These are phyloP conservation scores for Smutsia gigantea DNA, from an alignment of 2,797 vertebrate species.

Conservation along the genomic window DNA sequence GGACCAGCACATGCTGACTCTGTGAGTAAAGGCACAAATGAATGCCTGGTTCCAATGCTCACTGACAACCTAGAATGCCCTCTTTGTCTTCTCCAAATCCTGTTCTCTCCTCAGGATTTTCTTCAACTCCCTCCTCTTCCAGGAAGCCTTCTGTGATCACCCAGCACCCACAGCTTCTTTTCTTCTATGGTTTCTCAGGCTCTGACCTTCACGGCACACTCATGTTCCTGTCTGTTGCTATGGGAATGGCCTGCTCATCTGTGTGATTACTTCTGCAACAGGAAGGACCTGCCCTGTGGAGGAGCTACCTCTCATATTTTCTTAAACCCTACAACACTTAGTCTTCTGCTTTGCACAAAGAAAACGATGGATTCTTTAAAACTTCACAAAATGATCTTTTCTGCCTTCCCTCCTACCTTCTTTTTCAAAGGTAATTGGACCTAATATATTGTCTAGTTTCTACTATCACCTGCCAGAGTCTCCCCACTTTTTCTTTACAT, in stretches of 20 bases:
- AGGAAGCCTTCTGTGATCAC: neutral
- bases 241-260: neutral
- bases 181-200: neutral
- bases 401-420: neutral
- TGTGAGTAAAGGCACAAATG: neutral
- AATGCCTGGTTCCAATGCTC: neutral
- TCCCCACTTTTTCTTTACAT: neutral
- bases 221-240: neutral
- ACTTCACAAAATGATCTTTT: neutral
- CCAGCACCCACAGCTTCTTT: accelerated
- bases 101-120: neutral
- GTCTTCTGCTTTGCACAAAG: neutral
- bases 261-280: neutral
- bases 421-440: neutral
- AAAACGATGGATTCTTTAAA: neutral
- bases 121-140: neutral
- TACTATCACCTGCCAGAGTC: neutral
- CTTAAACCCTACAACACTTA: neutral
- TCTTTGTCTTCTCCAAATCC: neutral
- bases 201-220: neutral
- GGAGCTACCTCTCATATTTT: neutral
- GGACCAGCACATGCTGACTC: neutral
- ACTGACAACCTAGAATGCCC: neutral
- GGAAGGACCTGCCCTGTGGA: neutral
- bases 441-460: neutral